Evolutionary conservation across 2,113 vertebrate species (phyloP), one percentile per base, ranked within the genome.

Genomic region (Neotoma lepida): DNA sequence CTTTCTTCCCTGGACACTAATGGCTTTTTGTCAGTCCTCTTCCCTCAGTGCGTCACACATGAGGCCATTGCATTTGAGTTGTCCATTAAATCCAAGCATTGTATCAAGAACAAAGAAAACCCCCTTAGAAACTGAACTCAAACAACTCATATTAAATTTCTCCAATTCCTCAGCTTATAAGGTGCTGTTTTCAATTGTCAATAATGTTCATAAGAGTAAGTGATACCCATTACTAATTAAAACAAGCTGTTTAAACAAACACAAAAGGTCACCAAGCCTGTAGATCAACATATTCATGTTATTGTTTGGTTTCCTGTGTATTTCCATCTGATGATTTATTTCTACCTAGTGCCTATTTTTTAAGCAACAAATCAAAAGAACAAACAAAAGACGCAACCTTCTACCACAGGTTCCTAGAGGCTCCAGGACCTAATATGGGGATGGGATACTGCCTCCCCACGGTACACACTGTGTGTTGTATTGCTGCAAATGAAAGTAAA

Each of bases 11-110:
- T 98, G 98, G 98, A 98, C 98, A 91, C 98, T 99, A 99, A 99
- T 99, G 99, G 99, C 97, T 99, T 99, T 99, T 98, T 98, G 98
- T 99, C 98, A 98, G 98, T 98, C 97, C 97, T 98, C 98, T 98
- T 99, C 99, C 98, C 98, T 99, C 98, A 98, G 90, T 96, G 96
- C 97, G 98, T 99, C 99, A 99, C 99, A 99, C 98, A 98, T 98
- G 98, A 94, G 98, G 98, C 98, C 96, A 95, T 98, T 98, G 98
- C 97, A 98, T 98, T 98, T 99, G 98, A 98, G 98, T 98, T 98
- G 98, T 98, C 99, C 98, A 98, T 99, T 99, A 99, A 98, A 98
- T 98, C 97, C 97, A 98, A 98, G 98, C 98, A 98, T 98, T 98
- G 98, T 97, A 98, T 99, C 98, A 98, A 98, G 98, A 98, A 98